Base-by-base conservation (phyloP, 2,797 vertebrate genomes). In the Gastrophryne carolinensis region DNA sequence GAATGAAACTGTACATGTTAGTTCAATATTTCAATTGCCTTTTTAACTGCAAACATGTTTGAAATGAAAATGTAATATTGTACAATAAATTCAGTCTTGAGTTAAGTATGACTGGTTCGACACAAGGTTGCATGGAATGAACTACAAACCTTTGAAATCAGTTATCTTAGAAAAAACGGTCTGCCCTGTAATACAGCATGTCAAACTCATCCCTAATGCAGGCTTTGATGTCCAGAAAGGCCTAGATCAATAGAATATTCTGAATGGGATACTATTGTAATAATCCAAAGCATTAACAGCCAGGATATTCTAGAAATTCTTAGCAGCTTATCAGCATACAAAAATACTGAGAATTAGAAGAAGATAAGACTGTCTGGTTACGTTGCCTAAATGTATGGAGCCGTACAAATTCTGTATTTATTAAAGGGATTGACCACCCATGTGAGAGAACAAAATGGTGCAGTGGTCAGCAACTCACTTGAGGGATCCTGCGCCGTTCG, bases 141-240 rank as follows among this genome's bases (percentile, higher is more conserved):
- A 54, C 35, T 32, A 39, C 11, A 27, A 54, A 24, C 21, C 29
- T 53, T 67, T 17, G 21, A 67, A 67, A 54, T 67, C 27, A 67
- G 65, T 35, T 34, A 26, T 50, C 32, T 15, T 23, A 12, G 24
- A 19, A 52, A 66, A 17, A 19, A 49, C 23, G 23, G 27, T 13
- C 10, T 23, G 21, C 30, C 21, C 29, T 53, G 9, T 53, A 23
- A 21, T 37, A 37, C 11, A 50, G 34, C 52, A n/a, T 52, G 13
- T 10, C 9, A 52, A n/a, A 17, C 5, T 53, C 19, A 37, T 44
- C 3, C 1, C 21, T n/a, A 12, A 44, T 9, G 6, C 13, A 44
- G 35, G 5, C 24, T 63, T 63, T 63, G 21, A 67, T 34, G 30
- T 32, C 32, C 3, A 30, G 5, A 56, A 44, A 17, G 19, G 5